Percentiles rank a stretch among this genome's conserved stretches.
Conservation (phyloP, 2,888 invertebrate genomes). For the Anticlea derivata region DNA sequence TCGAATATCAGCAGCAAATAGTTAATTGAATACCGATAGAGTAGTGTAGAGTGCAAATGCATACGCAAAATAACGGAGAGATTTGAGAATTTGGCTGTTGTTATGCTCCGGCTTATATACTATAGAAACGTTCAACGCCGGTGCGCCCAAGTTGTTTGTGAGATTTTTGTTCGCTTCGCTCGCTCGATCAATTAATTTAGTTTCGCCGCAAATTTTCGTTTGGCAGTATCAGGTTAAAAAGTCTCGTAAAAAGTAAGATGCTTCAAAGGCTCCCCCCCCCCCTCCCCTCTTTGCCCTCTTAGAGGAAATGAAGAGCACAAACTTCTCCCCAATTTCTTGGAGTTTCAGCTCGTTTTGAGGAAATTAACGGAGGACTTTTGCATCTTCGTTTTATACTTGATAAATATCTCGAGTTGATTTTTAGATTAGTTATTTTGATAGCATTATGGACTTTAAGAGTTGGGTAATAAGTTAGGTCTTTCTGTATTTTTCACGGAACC, state of each 20-base stretch:
- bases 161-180: background rate
- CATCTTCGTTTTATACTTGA: background rate
- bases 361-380: constrained; percentile 20
- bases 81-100: too few relatives aligned
- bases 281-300: constrained; percentile 1
- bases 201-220: constrained; percentile 1
- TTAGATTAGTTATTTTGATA: background rate
- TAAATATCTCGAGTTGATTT: background rate
- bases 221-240: constrained; percentile 14
- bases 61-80: background rate
- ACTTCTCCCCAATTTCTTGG: constrained; percentile 31
- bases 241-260: constrained; percentile 16
- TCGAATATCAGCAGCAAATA: constrained; percentile 2
- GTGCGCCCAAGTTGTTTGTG: too few relatives aligned
- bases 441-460: background rate
- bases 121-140: too few relatives aligned
- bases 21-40: constrained; percentile 7
- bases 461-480: background rate
- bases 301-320: constrained; percentile 36
- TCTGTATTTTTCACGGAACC: too few relatives aligned
- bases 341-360: constrained; percentile 21
- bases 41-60: constrained; percentile 1
- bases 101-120: too few relatives aligned
- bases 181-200: background rate
- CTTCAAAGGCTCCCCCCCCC: constrained; percentile 10